phyloP scores from a whole-genome alignment of 2,888 invertebrate genomes.

The Andrena chrysosceles region DNA sequence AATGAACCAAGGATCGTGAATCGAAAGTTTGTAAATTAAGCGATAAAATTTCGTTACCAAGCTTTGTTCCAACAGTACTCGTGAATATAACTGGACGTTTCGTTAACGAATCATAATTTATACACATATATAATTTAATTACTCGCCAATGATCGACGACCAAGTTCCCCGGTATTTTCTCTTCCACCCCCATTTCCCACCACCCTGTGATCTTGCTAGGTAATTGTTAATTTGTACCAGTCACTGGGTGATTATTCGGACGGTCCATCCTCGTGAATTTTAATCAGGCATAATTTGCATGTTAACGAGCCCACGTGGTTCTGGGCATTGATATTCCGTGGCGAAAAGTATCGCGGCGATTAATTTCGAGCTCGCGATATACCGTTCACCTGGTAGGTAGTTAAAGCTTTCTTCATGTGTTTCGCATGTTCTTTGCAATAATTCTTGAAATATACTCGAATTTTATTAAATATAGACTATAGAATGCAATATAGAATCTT shows the following conservation, averaged over 20 bases:
- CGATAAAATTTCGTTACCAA: too few species aligned
- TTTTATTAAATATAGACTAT: too few species aligned
- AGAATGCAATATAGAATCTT: too few species aligned
- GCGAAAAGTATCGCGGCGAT: conserved; percentile 34
- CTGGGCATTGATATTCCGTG: conserved; percentile 1
- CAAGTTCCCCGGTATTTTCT: conserved; percentile 13
- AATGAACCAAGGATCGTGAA: too few species aligned
- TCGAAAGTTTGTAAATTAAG: too few species aligned
- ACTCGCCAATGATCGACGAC: not conserved
- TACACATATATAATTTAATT: not conserved
- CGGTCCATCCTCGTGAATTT: conserved; percentile 16
- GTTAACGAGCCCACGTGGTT: conserved; percentile 28
- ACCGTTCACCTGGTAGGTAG: conserved; percentile 1
- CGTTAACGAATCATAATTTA: not conserved
- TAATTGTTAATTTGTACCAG: conserved; percentile 48
- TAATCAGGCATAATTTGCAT: conserved; percentile 30
- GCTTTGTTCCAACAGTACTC: not conserved
- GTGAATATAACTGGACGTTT: not conserved
- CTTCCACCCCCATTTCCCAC: not conserved
- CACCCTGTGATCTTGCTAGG: not conserved
- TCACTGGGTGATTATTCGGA: conserved; percentile 28
- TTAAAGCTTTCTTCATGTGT: not conserved
- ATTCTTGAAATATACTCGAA: too few species aligned
- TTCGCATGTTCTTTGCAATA: too few species aligned
- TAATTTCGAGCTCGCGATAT: conserved; percentile 27